Percentiles rank a stretch among this genome's conserved stretches.
Evolutionary conservation across 2,113 vertebrate genomes (phyloP).

Genomic region (Platanista minor): DNA sequence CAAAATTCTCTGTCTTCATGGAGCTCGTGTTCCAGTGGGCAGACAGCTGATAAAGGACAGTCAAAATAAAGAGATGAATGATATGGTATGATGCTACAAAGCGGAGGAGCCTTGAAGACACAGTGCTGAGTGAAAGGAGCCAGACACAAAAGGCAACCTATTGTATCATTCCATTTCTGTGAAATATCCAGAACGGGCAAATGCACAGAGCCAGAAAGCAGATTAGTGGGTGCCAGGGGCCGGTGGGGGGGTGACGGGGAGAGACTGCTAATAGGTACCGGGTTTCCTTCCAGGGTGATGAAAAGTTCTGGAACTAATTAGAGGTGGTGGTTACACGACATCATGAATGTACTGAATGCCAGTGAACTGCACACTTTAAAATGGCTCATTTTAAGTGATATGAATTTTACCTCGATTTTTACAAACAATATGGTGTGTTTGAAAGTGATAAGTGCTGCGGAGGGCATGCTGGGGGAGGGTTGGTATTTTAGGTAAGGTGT

Average conservation of each 20-base stretch:
- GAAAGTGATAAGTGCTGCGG: background rate
- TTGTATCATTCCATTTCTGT: rapidly evolving
- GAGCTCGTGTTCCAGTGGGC: background rate
- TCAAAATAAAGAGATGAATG: background rate
- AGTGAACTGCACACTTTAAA: background rate
- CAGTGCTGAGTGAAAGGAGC: too few species aligned
- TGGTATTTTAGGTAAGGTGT: background rate
- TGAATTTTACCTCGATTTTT: background rate
- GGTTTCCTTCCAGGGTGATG: background rate
- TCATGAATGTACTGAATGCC: background rate
- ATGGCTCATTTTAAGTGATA: background rate
- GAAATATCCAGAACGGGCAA: background rate
- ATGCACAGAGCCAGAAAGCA: background rate
- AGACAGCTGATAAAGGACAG: background rate
- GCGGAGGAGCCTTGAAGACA: rapidly evolving
- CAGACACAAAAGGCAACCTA: background rate
- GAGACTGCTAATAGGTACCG: background rate
- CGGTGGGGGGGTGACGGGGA: rapidly evolving
- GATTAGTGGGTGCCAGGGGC: rapidly evolving
- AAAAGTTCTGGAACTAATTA: background rate
- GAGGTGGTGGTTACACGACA: background rate
- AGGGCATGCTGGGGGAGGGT: background rate
- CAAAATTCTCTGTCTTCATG: background rate
- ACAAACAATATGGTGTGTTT: too few species aligned
- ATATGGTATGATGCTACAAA: rapidly evolving